Base-by-base conservation (phyloP, 2,797 vertebrate genomes). In the Momotus momota region DNA sequence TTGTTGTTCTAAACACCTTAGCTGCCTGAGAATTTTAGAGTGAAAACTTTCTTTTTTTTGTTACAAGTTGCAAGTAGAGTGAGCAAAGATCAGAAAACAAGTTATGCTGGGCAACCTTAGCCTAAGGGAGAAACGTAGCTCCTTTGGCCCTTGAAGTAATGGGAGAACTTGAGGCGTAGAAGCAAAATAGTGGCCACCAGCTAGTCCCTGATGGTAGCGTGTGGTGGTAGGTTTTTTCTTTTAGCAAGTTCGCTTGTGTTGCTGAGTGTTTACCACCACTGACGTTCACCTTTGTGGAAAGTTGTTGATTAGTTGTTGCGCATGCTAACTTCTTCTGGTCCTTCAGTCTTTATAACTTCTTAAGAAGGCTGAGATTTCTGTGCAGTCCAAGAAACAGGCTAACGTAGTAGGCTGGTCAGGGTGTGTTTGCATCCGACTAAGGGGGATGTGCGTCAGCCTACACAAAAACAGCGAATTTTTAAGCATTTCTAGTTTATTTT, bases 371-470 rank as follows among this genome's bases (percentile, higher is more conserved):
- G 43, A 54, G 40, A 45, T 73, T 85, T 43, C 54, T 80, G 40
- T 74, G 75, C 52, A 31, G 57, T 81, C 33, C 8, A 23, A 57
- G 70, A 54, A 90, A 9, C 54, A 49, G 73, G 26, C 54, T 79
- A 29, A 74, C 19, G 22, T 69, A 57, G 12, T 33, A 8, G 49
- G 45, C 57, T 88, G 14, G 45, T 81, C 81, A 88, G 91, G 91
- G 91, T 81, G 93, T 96, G 91, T 93, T 93, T 2, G 0, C 26
- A 21, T 86, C 90, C 94, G 90, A 69, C 70, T 66, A 81, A 90
- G 31, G 57, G 81, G 94, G 91, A 94, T 88, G 23, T 97, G 95
- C 95, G 62, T 97, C 95, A 95, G 46, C 64, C 61, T 85, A 54
- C 49, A 58, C 69, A 65, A 91, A 94, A 81, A 49, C 54, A 88